Evolutionary conservation across 2,797 vertebrate genomes (phyloP).

Genomic region (Tachyglossus aculeatus): DNA sequence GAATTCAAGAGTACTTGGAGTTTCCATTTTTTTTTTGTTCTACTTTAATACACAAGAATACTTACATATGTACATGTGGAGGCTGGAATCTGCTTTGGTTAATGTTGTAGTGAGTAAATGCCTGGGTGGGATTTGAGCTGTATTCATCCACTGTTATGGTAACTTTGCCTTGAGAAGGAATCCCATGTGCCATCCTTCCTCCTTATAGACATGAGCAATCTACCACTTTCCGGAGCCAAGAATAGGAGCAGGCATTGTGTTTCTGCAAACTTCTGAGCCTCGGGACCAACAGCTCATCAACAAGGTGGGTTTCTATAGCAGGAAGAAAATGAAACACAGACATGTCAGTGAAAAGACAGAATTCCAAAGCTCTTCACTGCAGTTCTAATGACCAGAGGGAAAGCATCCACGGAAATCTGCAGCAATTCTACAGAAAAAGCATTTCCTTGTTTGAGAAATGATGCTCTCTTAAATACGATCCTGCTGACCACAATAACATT

Average conservation of each 20-base stretch:
- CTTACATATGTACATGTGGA: conserved; percentile 96
- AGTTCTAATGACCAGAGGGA: background rate
- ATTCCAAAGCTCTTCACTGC: background rate
- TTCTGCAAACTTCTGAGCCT: conserved; percentile 59
- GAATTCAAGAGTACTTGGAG: no score
- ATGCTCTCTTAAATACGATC: background rate
- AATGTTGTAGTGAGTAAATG: conserved; percentile 98
- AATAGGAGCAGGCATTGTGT: conserved; percentile 82
- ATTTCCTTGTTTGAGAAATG: background rate
- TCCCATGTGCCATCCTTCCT: conserved; percentile 97
- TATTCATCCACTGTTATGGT: conserved; percentile 96
- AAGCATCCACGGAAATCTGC: background rate
- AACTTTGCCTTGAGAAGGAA: conserved; percentile 93
- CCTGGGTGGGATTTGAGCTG: conserved; percentile 97
- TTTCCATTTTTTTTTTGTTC: no score
- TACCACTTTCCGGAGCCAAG: conserved; percentile 85
- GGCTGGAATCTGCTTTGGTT: conserved; percentile 98
- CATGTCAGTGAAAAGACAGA: background rate
- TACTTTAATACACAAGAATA: conserved; percentile 43
- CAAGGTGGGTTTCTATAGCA: conserved; percentile 57
- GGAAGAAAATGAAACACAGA: background rate
- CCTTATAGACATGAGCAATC: conserved; percentile 91
- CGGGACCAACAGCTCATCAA: conserved; percentile 69
- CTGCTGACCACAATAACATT: background rate
- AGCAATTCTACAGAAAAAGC: background rate